Conservation (phyloP, 2,888 invertebrate genomes). For the Drosophila monieri region DNA sequence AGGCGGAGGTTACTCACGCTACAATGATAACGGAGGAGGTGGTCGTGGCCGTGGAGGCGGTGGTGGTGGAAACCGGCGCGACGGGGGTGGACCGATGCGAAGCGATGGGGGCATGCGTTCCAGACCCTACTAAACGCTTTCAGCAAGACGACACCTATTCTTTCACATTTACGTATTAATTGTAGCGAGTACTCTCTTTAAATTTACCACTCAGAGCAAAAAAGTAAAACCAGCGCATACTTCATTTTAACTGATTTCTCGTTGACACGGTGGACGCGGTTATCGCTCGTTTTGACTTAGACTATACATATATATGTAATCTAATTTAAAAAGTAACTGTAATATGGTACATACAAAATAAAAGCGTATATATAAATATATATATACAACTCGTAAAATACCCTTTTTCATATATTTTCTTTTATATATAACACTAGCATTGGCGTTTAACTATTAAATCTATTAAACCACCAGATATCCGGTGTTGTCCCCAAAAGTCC, state of each 20-base stretch:
- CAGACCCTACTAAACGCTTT: constrained; percentile 76
- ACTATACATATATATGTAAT: constrained; percentile 54
- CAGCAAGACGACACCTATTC: constrained; percentile 45
- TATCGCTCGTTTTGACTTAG: constrained; percentile 63
- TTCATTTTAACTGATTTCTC: constrained; percentile 34
- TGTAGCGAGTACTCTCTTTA: constrained; percentile 66
- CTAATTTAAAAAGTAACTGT: constrained; percentile 65
- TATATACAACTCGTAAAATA: constrained; percentile 20
- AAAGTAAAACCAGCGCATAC: constrained; percentile 24
- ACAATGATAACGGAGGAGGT: constrained; percentile 68
- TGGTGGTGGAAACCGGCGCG: constrained; percentile 67
- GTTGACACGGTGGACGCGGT: constrained; percentile 19
- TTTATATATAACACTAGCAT: neutral
- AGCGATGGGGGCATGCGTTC: constrained; percentile 81
- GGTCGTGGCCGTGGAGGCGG: constrained; percentile 81
- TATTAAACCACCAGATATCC: too few species aligned
- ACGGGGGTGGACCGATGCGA: constrained; percentile 81
- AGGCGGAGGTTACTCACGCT: constrained; percentile 76
- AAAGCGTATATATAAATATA: constrained; percentile 30
- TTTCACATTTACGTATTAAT: constrained; percentile 63
- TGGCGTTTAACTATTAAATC: too few species aligned
- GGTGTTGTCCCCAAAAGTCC: too few species aligned
- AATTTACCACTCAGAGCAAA: constrained; percentile 51
- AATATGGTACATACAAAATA: constrained; percentile 59
- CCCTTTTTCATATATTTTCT: neutral